Base-by-base conservation (phyloP, 2,888 invertebrate genomes). In the Tridacna crocea region DNA sequence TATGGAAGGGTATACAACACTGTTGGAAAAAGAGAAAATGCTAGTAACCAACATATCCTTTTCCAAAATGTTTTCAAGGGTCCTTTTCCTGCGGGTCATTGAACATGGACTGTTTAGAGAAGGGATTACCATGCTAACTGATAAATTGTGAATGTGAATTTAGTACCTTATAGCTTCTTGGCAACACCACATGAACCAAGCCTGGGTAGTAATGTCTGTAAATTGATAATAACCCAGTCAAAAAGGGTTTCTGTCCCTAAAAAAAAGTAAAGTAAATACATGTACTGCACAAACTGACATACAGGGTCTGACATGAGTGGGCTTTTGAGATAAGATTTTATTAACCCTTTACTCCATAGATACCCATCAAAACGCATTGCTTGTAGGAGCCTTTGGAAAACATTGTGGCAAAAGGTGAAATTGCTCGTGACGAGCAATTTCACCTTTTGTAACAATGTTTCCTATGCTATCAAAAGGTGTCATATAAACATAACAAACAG, bases 121-220 rank as follows among this genome's bases (percentile, higher is more conserved):
- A 36, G 36, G 36, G 36, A 36, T 36, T 4, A 36, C 3, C 36
- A 36, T 4, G 36, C 36, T 36, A 8, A 36, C 36, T 36, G 36
- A 2, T 36, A 36, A 2, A 36, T 36, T 36, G 36, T 36, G 8
- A 36, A 36, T 36, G 36, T 61, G 3, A 12, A 24, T 19, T 17
- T 1, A 13, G 65, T 85, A 93, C 93, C 89, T 89, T 92, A 68
- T 88, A 87, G 48, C 86, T 84, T 36, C 86, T 87, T 0, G 90
- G 89, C 48, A 92, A 75, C 11, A 87, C 90, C 24, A 92, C 87
- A 55, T 90, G 82, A 17, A 93, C 90, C 72, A 93, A 80, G 76
- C 91, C 90, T 19, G 93, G 93, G 72, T 90, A 91, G 84, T 90
- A 93, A 63, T 92, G 84, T 77, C 92, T 92, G 89, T 92, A 93